These are phyloP conservation scores for Cettia cetti DNA, from an alignment of 2,113 vertebrate genomes.

Conservation along the genomic window DNA sequence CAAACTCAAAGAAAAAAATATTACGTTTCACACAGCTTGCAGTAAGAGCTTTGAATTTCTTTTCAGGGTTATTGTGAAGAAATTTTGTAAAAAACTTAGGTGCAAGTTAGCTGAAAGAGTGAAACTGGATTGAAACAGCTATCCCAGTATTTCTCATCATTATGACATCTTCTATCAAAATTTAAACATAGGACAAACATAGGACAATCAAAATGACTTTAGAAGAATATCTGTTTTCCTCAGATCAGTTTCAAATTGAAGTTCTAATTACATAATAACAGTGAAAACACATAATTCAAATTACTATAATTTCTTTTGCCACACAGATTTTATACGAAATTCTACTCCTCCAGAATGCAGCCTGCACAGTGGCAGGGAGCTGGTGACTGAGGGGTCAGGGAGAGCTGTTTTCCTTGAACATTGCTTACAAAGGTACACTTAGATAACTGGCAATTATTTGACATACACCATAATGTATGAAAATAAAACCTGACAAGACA, in stretches of 20 bases:
- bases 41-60: background rate
- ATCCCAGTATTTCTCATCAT: background rate
- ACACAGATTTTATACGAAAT: background rate
- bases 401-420: background rate
- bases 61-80: background rate
- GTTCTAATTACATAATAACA: background rate
- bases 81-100: background rate
- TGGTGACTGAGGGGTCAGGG: background rate
- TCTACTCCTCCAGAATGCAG: background rate
- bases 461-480: background rate
- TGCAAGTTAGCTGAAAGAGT: background rate
- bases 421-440: background rate
- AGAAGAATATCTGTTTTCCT: background rate
- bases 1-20: background rate
- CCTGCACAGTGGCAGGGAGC: accelerated
- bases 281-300: background rate
- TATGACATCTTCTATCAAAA: background rate
- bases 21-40: background rate
- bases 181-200: background rate
- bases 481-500: background rate
- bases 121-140: background rate
- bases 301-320: background rate
- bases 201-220: background rate
- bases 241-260: background rate
- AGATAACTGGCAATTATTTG: background rate